Evolutionary conservation across 2,888 invertebrate species (phyloP).

Genomic region (Molanna angustata): DNA sequence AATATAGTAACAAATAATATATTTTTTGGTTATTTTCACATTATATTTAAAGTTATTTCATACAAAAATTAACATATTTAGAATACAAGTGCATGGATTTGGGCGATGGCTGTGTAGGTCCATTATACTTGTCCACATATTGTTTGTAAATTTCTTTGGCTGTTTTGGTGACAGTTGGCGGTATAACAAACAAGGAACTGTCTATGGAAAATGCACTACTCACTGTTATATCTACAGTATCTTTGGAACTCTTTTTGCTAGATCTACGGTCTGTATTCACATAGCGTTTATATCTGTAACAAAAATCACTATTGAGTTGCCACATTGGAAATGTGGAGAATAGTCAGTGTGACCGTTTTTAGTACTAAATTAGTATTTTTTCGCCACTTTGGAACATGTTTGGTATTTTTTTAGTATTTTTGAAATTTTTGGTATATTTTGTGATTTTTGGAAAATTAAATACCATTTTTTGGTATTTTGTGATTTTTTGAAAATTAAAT

Average conservation of each 20-base stretch:
- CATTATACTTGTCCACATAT: slow-evolving; percentile 58
- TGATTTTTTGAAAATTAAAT: too few species aligned
- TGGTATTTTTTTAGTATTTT: too few species aligned
- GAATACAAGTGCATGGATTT: slow-evolving; percentile 50
- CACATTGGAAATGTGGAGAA: too few species aligned
- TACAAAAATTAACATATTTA: slow-evolving; percentile 40
- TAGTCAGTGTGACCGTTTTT: too few species aligned
- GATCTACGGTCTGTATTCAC: slow-evolving; percentile 65
- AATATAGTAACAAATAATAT: background rate
- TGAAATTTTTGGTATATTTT: too few species aligned
- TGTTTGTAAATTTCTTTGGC: slow-evolving; percentile 67
- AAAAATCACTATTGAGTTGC: too few species aligned
- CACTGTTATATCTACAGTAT: slow-evolving; percentile 55
- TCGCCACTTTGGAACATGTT: too few species aligned
- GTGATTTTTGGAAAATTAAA: too few species aligned
- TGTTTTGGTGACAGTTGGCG: slow-evolving; percentile 62
- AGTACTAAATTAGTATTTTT: too few species aligned
- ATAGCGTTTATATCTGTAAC: slow-evolving; percentile 55
- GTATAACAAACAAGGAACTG: slow-evolving; percentile 60
- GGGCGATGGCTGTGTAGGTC: slow-evolving; percentile 50
- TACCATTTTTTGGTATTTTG: too few species aligned
- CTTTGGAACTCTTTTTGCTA: slow-evolving; percentile 50
- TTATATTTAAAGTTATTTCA: slow-evolving; percentile 5
- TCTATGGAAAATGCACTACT: slow-evolving; percentile 64
- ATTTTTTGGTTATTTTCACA: background rate